A percentile compares a stretch with the other conserved stretches of the same genome.
phyloP scores from a whole-genome alignment of 1,140 invertebrate genomes.

The Aphis craccivora region DNA sequence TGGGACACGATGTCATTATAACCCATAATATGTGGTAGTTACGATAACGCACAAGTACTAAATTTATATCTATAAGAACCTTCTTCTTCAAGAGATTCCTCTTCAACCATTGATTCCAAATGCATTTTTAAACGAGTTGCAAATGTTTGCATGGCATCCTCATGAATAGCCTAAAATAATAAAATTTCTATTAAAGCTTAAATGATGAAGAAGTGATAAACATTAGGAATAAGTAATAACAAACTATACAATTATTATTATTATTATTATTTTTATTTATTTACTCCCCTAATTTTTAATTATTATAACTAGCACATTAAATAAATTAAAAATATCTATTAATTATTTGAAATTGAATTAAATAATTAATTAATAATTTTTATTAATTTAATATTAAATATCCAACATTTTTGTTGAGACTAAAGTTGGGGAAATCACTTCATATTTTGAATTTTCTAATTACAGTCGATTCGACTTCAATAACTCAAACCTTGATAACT shows the following conservation, averaged over 20 bases:
- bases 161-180: slow-evolving; percentile 37
- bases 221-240: background rate
- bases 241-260: background rate
- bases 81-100: slow-evolving; percentile 44
- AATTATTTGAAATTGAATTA: no score
- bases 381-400: no score
- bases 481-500: no score
- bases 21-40: no score
- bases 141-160: slow-evolving; percentile 42
- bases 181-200: background rate
- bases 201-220: background rate
- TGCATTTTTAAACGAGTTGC: slow-evolving; percentile 53
- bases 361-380: background rate
- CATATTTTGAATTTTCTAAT: background rate
- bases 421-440: background rate
- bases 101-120: slow-evolving; percentile 55
- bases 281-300: background rate
- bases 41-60: no score
- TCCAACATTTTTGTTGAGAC: background rate
- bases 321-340: background rate
- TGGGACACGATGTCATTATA: no score
- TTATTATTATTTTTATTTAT: background rate
- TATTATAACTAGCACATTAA: background rate
- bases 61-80: slow-evolving; percentile 20
- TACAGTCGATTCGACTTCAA: no score